Evolutionary conservation across 2,113 vertebrate species (phyloP), one percentile per base, ranked within the genome.

Genomic region (Microtus ochrogaster): DNA sequence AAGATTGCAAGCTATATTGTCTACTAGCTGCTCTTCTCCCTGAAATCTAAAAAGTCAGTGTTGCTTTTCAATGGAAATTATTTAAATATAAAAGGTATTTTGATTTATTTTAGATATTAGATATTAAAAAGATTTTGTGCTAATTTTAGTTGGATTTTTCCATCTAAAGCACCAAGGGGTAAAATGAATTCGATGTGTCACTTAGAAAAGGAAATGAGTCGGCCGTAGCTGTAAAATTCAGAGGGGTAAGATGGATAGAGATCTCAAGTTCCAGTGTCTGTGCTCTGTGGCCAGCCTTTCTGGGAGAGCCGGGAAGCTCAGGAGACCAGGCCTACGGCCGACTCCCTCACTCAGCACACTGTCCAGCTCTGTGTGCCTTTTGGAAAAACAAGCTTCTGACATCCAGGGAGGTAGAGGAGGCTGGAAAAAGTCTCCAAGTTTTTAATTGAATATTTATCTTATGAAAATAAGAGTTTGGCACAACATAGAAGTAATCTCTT

Each of bases 231-330:
- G 19, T 9, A 49, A 66, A 39, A 76, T 33, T 92, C 89, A 95
- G 91, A 98, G 95, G 90, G 89, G 94, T 96, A 96, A 97, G 55
- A 94, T 95, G 66, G 63, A 94, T 73, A 91, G 76, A 90, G 97
- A 95, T 55, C 87, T 22, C 12, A 7, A 58, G 89, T 92, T n/a
- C 84, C 96, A 94, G 85, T 7, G 13, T 28, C 3, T 39, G 22
- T 94, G 87, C 10, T 26, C 6, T 26, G 79, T 95, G 90, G 14
- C 0, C 92, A 97, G 24, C 94, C 90, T 61, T 6, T 58, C 94
- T 70, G 91, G 97, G 96, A 91, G 96, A 82, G 95, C 98, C 96
- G 96, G 93, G 96, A 97, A 98, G 95, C 96, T 97, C 95, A 98
- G 74, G 88, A 97, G 91, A 96, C 94, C 96, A 98, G 93, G 98